These are phyloP conservation scores for Scomber japonicus DNA, from an alignment of 2,113 vertebrate genomes.

Conservation along the genomic window DNA sequence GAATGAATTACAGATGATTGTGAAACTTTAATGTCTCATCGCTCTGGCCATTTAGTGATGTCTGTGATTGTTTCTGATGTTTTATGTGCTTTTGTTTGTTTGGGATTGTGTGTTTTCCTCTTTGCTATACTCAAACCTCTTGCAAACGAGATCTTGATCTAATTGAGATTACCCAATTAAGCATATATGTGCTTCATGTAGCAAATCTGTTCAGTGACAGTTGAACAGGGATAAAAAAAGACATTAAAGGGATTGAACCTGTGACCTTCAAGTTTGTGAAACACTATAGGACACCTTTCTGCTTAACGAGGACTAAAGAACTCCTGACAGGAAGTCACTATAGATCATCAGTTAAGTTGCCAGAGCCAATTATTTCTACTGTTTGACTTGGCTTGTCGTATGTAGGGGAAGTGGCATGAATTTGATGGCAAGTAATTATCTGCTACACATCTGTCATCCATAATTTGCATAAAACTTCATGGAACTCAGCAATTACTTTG, in stretches of 20 bases:
- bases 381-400: not conserved
- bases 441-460: constrained; percentile 9
- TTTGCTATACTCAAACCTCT: no score
- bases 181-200: not conserved
- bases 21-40: no score
- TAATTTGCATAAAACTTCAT: constrained; percentile 22
- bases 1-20: no score
- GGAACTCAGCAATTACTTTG: not conserved
- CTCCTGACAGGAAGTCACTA: not conserved
- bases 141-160: no score
- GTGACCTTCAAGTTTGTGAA: not conserved
- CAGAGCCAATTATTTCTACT: not conserved
- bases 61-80: no score
- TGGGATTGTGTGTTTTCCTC: no score
- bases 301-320: not conserved
- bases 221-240: no score
- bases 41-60: no score
- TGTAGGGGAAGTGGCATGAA: not conserved
- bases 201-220: not conserved
- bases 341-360: not conserved
- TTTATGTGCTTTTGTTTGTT: no score
- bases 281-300: not conserved
- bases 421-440: constrained; percentile 19
- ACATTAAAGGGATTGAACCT: not conserved
- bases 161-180: no score